A percentile compares a stretch with the other conserved stretches of the same genome.
phyloP scores from a whole-genome alignment of 2,888 invertebrate species.

The Temnothorax rugatulus region DNA sequence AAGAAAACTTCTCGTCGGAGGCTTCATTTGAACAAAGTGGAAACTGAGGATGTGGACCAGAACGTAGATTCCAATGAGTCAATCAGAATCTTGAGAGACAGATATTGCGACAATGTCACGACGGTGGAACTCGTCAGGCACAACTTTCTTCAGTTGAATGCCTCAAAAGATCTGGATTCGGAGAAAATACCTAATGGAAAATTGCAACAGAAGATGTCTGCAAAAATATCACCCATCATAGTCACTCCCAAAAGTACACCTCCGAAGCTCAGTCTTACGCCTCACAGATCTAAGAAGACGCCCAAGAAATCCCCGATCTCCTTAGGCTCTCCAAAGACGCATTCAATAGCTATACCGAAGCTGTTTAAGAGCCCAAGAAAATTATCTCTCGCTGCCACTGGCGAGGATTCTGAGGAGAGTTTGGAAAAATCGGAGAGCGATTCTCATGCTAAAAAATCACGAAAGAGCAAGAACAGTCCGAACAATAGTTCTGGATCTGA shows the following conservation, averaged over 20 bases:
- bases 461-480: neutral
- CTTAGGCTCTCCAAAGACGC: constrained; percentile 78
- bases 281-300: constrained; percentile 78
- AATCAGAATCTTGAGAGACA: neutral
- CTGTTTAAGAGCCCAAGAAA: constrained; percentile 77
- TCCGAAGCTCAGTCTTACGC: constrained; percentile 74
- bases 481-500: neutral
- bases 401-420: constrained; percentile 37
- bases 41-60: neutral
- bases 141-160: neutral
- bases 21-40: neutral
- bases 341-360: constrained; percentile 65
- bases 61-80: neutral
- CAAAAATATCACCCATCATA: neutral
- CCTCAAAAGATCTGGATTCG: neutral
- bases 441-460: neutral
- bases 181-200: neutral
- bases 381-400: constrained; percentile 64
- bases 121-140: too few species aligned
- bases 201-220: neutral
- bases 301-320: constrained; percentile 78
- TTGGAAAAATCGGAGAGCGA: neutral
- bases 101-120: neutral
- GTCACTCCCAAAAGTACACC: constrained; percentile 79
- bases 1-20: neutral